Evolutionary conservation across 2,797 vertebrate species (phyloP), one percentile per base, ranked within the genome.

Genomic region (Notolepis coatsorum): DNA sequence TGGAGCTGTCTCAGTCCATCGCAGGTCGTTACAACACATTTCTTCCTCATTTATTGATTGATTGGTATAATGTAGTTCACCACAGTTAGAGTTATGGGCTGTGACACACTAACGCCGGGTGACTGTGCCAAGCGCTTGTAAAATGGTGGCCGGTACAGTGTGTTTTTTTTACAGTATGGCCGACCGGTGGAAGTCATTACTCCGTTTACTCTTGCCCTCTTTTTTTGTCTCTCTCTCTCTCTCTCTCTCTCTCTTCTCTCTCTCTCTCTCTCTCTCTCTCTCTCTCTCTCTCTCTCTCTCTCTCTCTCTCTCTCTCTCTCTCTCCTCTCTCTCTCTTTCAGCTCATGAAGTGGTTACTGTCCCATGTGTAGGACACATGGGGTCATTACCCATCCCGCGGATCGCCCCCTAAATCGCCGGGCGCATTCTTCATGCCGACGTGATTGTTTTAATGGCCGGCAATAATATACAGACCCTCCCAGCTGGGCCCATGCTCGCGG

Each of bases 371-470:
- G 48, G 75, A 82, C 75, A 81, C 27, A 77, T 71, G 85, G n/a
- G 85, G 65, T 79, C 83, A 77, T 89, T 87, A 86, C 75, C 73
- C 68, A 12, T 77, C 68, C 54, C 1, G 74, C 55, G 73, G 75
- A 80, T 76, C 71, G 15, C 50, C 61, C 65, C 61, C 65, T 45
- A 76, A 81, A 81, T 79, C 41, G 33, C 59, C 1, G 28, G 41
- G 53, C 65, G 67, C 83, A 77, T 81, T 89, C 64, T 68, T 82
- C 71, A n/a, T 67, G 45, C 62, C 17, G 45, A 66, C 72, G 20
- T 73, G 75, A 86, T 81, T 81, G 84, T 86, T 84, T 84, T 82
- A 86, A 83, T 83, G 77, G 76, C 71, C 9, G 70, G 27, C 35
- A 69, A 75, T 81, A 79, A 88, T 81, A 82, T 74, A 81, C 81